Evolutionary conservation across 2,888 invertebrate genomes (phyloP).

Genomic region (Cephonodes hylas): DNA sequence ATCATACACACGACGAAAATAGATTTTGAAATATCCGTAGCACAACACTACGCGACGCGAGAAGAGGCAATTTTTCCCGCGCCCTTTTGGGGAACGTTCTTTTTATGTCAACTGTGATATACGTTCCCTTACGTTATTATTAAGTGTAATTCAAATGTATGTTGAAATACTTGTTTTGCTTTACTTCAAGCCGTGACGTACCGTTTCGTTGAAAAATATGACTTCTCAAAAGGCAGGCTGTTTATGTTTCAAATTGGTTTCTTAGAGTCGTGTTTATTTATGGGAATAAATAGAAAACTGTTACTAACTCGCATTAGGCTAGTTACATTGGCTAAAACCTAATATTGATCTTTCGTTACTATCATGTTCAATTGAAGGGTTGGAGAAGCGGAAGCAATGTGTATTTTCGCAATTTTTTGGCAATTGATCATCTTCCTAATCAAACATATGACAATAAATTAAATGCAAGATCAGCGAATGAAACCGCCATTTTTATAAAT

Average conservation of each 20-base stretch:
- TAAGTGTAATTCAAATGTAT: constrained; percentile 11
- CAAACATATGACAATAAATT: too few species aligned
- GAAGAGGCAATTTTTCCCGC: constrained; percentile 7
- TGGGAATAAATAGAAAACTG: background rate
- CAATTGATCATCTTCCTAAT: too few species aligned
- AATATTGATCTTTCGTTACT: too few species aligned
- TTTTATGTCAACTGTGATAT: constrained; percentile 23
- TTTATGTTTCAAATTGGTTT: background rate
- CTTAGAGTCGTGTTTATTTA: background rate
- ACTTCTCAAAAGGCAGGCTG: background rate
- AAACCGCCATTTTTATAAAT: too few species aligned
- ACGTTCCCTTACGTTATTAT: constrained; percentile 10
- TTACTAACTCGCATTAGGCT: too few species aligned
- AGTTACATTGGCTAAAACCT: too few species aligned
- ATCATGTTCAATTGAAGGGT: too few species aligned
- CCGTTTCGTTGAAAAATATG: background rate
- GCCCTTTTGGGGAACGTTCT: constrained; percentile 22
- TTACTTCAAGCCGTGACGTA: background rate
- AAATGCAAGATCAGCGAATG: too few species aligned
- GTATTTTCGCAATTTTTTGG: too few species aligned
- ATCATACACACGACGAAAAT: too few species aligned
- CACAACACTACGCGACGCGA: background rate
- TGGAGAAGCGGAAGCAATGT: too few species aligned
- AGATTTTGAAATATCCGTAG: too few species aligned
- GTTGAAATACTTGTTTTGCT: constrained; percentile 2